Conservation (phyloP, 2,797 vertebrate species). For the Macropus fuliginosus region DNA sequence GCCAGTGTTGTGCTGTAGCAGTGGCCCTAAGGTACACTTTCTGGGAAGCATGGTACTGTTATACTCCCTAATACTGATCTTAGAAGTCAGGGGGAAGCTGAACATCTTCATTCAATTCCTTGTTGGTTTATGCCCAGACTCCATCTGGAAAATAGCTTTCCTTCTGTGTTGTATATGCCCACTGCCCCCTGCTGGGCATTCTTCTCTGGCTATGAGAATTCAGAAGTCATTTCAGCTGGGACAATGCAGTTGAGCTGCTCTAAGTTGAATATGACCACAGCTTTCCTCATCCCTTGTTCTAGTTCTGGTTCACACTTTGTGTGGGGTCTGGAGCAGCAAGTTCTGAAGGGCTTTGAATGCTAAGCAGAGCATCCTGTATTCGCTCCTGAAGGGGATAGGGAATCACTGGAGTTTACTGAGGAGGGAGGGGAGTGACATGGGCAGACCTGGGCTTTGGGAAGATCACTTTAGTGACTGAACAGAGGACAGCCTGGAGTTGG, state of each 20-base stretch:
- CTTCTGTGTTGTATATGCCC: background rate
- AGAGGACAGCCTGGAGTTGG: background rate
- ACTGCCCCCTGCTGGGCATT: background rate
- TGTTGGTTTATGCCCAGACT: background rate
- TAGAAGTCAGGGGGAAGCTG: background rate
- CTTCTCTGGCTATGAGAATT: background rate
- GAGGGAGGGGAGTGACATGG: background rate
- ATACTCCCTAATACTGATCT: background rate
- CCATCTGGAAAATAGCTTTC: background rate
- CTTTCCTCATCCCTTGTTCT: background rate
- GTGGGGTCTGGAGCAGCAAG: background rate
- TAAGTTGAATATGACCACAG: background rate
- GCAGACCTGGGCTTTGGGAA: background rate
- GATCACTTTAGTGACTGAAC: background rate
- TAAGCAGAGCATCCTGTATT: background rate
- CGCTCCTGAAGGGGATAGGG: background rate
- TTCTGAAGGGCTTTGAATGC: background rate
- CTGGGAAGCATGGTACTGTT: background rate
- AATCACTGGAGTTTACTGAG: background rate
- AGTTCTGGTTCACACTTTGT: background rate
- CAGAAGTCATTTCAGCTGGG: background rate
- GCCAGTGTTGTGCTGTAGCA: background rate
- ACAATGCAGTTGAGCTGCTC: background rate
- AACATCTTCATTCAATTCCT: background rate
- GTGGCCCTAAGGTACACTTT: background rate